Conservation (phyloP, 2,113 vertebrate genomes). For the Tonatia bakeri region DNA sequence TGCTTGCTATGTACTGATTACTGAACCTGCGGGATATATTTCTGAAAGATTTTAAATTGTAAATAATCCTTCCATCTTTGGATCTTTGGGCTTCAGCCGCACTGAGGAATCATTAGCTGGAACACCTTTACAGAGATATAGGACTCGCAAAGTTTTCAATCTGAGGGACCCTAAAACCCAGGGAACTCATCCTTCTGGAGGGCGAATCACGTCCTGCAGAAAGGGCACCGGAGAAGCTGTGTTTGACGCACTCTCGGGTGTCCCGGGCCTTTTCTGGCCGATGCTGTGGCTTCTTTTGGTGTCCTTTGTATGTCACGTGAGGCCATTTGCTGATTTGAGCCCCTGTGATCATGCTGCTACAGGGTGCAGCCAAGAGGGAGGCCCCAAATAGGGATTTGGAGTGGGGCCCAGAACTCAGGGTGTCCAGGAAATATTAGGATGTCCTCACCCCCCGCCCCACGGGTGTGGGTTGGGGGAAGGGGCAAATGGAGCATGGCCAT, state of each 20-base stretch:
- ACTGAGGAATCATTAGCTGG: not conserved
- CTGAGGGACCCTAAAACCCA: not conserved
- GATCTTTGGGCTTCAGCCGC: not conserved
- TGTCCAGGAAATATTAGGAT: too few species aligned
- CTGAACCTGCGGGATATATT: not conserved
- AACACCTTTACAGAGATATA: not conserved
- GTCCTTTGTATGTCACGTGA: not conserved
- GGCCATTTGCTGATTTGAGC: not conserved
- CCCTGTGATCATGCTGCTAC: not conserved
- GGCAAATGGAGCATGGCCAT: too few species aligned
- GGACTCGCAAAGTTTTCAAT: not conserved
- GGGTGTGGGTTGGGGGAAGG: too few species aligned
- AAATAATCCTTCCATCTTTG: not conserved
- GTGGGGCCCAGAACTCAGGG: too few species aligned
- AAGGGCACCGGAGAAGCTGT: not conserved
- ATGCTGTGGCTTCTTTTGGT: not conserved
- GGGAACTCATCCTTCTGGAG: not conserved
- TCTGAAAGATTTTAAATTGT: not conserved
- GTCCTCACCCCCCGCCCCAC: too few species aligned
- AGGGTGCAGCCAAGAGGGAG: too few species aligned
- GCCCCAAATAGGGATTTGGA: too few species aligned
- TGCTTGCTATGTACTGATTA: not conserved
- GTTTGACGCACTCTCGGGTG: not conserved
- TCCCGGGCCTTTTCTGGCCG: not conserved
- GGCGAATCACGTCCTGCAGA: not conserved